A percentile compares a stretch with the other conserved stretches of the same genome.
Conservation (phyloP, 1,140 invertebrate species). For the Drosophila truncata region DNA sequence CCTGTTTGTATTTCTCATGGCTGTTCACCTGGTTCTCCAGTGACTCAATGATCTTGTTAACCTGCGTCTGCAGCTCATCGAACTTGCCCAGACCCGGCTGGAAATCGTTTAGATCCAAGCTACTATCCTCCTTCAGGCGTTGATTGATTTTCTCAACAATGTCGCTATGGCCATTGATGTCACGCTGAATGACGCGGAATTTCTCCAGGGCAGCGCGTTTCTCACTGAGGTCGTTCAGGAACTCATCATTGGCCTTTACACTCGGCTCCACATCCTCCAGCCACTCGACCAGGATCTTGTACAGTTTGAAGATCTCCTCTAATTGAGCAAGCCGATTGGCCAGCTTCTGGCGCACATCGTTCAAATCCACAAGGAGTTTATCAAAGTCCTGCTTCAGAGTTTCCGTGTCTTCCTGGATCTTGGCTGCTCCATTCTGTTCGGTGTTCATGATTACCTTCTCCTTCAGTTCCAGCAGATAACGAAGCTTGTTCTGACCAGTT, state of each 20-base stretch:
- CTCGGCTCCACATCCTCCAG: conserved; percentile 94
- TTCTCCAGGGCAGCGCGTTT: conserved; percentile 95
- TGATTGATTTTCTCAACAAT: conserved; percentile 90
- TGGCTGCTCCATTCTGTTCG: conserved; percentile 92
- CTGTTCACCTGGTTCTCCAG: conserved; percentile 93
- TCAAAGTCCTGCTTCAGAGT: conserved; percentile 95
- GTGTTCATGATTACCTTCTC: conserved; percentile 97
- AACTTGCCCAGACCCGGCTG: conserved; percentile 90
- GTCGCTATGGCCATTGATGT: conserved; percentile 91
- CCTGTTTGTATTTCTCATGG: conserved; percentile 94
- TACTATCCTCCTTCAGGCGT: conserved; percentile 89
- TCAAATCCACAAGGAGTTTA: conserved; percentile 92
- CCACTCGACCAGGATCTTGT: conserved; percentile 93
- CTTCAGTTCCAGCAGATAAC: conserved; percentile 95
- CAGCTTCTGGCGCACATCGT: conserved; percentile 91
- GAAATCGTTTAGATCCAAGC: conserved; percentile 89
- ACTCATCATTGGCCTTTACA: conserved; percentile 89
- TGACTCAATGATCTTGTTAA: conserved; percentile 89
- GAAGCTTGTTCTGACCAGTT: conserved; percentile 95
- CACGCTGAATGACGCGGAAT: conserved; percentile 91
- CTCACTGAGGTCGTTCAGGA: conserved; percentile 94
- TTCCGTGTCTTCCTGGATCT: conserved; percentile 96
- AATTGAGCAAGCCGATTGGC: conserved; percentile 90
- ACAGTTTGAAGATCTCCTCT: conserved; percentile 93
- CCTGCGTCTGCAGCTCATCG: conserved; percentile 89